Evolutionary conservation across 2,113 vertebrate genomes (phyloP).

Genomic region (Pollimyrus isidori): DNA sequence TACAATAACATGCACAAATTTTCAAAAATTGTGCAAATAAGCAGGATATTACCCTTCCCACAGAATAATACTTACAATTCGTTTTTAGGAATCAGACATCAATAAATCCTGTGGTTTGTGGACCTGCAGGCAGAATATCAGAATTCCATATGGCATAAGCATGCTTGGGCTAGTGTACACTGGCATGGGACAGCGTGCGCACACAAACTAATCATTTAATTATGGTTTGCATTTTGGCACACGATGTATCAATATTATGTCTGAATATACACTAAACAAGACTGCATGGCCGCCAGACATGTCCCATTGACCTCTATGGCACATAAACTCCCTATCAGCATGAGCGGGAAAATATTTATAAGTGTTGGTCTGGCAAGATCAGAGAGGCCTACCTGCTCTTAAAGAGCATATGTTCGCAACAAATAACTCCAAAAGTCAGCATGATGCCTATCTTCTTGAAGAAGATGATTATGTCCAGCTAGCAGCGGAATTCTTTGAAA

Average conservation of each 20-base stretch:
- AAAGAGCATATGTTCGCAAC: background rate
- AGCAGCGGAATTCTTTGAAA: background rate
- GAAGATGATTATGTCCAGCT: background rate
- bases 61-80: background rate
- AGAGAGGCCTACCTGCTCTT: background rate
- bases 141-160: background rate
- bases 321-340: background rate
- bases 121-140: background rate
- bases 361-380: background rate
- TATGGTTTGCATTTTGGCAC: background rate
- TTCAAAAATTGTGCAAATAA: background rate
- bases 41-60: background rate
- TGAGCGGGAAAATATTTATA: background rate
- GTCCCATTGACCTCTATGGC: background rate
- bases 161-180: background rate
- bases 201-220: background rate
- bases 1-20: background rate
- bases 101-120: background rate
- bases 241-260: background rate
- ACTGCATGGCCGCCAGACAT: background rate
- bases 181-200: background rate
- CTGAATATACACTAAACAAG: background rate
- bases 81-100: background rate
- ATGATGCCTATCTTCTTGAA: background rate
- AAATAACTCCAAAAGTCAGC: background rate